These are phyloP conservation scores for Thymallus thymallus DNA, from an alignment of 2,113 vertebrate species.

Conservation along the genomic window DNA sequence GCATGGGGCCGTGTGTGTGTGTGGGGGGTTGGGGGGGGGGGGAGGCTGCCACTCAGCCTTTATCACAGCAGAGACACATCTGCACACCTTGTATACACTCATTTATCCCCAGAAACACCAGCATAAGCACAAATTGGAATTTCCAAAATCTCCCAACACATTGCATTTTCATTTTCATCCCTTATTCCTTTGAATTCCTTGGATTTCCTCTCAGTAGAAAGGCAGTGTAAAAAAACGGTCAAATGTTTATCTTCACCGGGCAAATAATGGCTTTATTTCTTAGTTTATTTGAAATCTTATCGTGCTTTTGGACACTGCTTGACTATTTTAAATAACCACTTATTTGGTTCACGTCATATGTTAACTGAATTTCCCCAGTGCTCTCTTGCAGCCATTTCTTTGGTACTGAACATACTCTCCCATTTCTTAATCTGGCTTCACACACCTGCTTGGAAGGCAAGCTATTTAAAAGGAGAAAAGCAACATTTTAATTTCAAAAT, in stretches of 20 bases:
- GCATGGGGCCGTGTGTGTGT: no score
- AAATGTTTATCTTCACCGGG: constrained; percentile 53
- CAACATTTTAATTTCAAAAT: constrained; percentile 41
- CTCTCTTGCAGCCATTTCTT: constrained; percentile 34
- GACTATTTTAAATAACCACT: constrained; percentile 53
- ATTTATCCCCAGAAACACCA: constrained; percentile 56
- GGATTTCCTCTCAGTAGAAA: constrained; percentile 26
- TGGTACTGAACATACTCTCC: constrained; percentile 41
- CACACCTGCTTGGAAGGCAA: constrained; percentile 46
- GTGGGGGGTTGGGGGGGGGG: constrained; percentile 8
- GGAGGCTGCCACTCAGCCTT: constrained; percentile 36
- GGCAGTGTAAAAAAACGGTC: constrained; percentile 32
- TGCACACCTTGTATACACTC: constrained; percentile 48
- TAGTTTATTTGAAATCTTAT: constrained; percentile 57
- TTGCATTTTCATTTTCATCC: constrained; percentile 34
- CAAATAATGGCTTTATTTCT: constrained; percentile 53
- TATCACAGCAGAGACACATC: constrained; percentile 42
- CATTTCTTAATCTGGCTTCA: constrained; percentile 46
- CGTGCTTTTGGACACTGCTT: constrained; percentile 44
- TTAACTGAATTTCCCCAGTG: constrained; percentile 45
- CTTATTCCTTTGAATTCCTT: constrained; percentile 30
- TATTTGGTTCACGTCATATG: constrained; percentile 45
- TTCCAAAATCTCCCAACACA: constrained; percentile 47
- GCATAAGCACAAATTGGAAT: constrained; percentile 57
- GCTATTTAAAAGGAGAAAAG: constrained; percentile 30